These are phyloP conservation scores for Falco novaeseelandiae DNA, from an alignment of 2,797 vertebrate genomes.

Conservation along the genomic window DNA sequence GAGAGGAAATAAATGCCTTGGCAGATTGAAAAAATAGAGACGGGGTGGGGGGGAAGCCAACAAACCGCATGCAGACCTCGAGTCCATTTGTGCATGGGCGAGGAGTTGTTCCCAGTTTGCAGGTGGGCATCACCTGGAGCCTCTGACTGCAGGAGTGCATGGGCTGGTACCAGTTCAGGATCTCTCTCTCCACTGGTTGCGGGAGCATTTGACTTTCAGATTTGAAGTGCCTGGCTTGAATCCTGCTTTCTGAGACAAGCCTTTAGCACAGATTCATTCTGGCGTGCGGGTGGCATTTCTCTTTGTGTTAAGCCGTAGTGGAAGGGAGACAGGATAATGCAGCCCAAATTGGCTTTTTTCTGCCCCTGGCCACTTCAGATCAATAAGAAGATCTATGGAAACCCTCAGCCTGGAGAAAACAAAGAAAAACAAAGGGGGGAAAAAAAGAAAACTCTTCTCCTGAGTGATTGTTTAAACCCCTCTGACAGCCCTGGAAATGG, in stretches of 20 bases:
- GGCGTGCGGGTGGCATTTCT: constrained; percentile 13
- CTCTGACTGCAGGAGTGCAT: neutral
- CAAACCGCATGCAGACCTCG: no score
- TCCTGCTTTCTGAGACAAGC: neutral
- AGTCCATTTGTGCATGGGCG: fast-evolving
- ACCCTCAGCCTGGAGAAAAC: constrained; percentile 35
- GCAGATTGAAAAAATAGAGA: neutral
- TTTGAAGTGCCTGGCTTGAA: neutral
- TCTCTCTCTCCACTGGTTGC: neutral
- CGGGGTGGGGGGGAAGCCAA: fast-evolving
- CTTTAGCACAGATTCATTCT: neutral
- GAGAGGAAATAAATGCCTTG: neutral
- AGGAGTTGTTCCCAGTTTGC: neutral
- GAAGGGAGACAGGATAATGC: constrained; percentile 46
- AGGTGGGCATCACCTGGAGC: fast-evolving
- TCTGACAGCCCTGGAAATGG: constrained; percentile 61
- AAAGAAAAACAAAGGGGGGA: constrained; percentile 28
- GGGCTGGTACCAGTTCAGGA: neutral
- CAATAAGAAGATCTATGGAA: constrained; percentile 68
- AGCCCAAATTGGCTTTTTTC: constrained; percentile 63
- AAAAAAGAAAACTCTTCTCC: constrained; percentile 24
- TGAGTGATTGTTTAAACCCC: constrained; percentile 49
- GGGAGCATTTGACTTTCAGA: neutral
- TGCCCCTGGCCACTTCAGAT: constrained; percentile 56
- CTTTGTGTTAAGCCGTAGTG: constrained; percentile 10